Base-by-base conservation (phyloP, 2,113 vertebrate species). In the Azemiops feae region DNA sequence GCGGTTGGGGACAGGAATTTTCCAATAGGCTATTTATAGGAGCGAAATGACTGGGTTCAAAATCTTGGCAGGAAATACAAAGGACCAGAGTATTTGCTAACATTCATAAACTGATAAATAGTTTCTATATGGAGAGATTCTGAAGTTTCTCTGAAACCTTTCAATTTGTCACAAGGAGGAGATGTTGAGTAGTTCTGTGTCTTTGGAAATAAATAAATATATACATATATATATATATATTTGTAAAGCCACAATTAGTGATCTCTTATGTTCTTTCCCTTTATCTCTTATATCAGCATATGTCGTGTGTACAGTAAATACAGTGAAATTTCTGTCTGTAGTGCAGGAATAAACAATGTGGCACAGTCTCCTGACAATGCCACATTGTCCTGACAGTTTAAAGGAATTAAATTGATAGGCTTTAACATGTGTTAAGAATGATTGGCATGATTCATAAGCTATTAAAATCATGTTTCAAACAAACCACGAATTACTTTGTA, bases 401-500 rank as follows among this genome's bases (percentile, higher is more conserved):
- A 89, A 92, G n/a, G 60, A 87, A 14, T 27, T 93, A 14, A 27
- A 27, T 27, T 86, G 4, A 94, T 91, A 93, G 91, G 92, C 88
- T 95, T 47, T 34, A 93, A 45, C 92, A 45, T 0, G 50, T 23
- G 30, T 54, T 92, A 91, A 87, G 89, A n/a, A 12, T 93, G 16
- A 1, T 45, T 93, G 16, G 4, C 87, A 93, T 92, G 47, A 22
- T 88, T 95, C 20, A 57, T 92, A 91, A 95, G 89, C 91, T 34
- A 45, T 60, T 30, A 90, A 54, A 90, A 69, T n/a, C 1, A 74
- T 93, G 88, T 60, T 94, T 90, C 18, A 27, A 53, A 53, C 86
- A 25, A 95, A 94, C 92, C 12, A 74, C 87, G 90, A 94, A 7
- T 87, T 93, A 91, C 89, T 93, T 94, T 92, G 0, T 45, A 87